These are phyloP conservation scores for Lucilia sericata DNA, from an alignment of 1,140 invertebrate species.

Conservation along the genomic window DNA sequence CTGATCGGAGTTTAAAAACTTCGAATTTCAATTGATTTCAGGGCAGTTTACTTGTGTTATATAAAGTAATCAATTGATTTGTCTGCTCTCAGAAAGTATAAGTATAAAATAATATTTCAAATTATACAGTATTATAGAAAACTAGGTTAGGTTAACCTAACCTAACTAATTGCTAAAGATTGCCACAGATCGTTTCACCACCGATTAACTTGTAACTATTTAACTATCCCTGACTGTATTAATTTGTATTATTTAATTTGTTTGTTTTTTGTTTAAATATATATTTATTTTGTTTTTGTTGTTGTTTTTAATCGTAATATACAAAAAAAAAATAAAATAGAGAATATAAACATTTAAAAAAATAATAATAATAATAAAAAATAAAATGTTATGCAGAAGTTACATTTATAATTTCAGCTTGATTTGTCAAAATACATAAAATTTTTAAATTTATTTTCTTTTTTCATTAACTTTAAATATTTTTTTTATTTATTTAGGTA, in stretches of 20 bases:
- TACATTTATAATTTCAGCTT: background rate
- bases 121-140: no score
- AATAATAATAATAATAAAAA: background rate
- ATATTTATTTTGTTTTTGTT: background rate
- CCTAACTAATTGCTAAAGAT: no score
- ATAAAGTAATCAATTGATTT: no score
- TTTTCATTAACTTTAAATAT: background rate
- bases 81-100: no score
- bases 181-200: no score
- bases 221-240: background rate
- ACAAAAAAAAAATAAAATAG: background rate
- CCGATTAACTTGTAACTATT: no score
- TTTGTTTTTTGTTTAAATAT: slow-evolving; percentile 11
- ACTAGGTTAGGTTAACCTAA: no score
- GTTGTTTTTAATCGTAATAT: background rate
- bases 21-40: no score
- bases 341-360: background rate
- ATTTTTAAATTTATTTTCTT: background rate
- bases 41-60: no score
- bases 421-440: background rate
- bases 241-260: background rate
- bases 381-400: background rate
- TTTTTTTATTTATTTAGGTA: background rate
- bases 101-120: no score
- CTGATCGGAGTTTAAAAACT: no score